phyloP scores from a whole-genome alignment of 2,888 invertebrate genomes.

The Buathra laborator region DNA sequence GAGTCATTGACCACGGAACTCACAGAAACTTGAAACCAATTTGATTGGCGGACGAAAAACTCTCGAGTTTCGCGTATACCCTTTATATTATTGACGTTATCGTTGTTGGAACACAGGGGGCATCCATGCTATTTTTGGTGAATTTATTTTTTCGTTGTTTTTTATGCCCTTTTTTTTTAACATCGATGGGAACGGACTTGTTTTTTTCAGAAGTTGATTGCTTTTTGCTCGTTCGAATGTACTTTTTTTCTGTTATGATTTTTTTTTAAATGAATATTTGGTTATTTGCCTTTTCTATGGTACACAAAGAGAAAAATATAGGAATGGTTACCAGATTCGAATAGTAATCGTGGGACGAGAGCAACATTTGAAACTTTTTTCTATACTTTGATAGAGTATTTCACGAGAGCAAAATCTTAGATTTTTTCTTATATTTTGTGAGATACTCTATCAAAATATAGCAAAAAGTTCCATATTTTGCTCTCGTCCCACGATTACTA shows the following conservation, averaged over 20 bases:
- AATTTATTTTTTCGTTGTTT: background rate
- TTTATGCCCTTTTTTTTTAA: background rate
- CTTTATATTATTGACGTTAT: conserved; percentile 22
- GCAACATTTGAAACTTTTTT: too few relatives aligned
- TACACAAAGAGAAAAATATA: background rate
- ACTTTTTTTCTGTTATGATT: background rate
- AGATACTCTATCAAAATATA: too few relatives aligned
- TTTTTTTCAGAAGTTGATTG: background rate
- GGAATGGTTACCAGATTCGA: too few relatives aligned
- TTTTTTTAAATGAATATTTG: background rate
- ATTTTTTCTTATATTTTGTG: too few relatives aligned
- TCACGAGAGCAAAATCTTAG: too few relatives aligned
- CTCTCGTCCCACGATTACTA: too few relatives aligned
- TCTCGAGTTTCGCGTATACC: background rate
- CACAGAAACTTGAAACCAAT: conserved; percentile 44
- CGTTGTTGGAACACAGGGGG: background rate
- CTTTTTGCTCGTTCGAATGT: background rate
- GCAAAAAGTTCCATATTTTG: too few relatives aligned
- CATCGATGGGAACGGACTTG: background rate
- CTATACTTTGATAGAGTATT: too few relatives aligned
- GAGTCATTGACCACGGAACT: conserved; percentile 47
- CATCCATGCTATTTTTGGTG: background rate
- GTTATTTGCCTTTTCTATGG: background rate
- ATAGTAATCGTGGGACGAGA: too few relatives aligned
- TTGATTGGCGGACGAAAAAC: conserved; percentile 49